Conservation (phyloP, 1,140 invertebrate species). For the Hetaerina americana region DNA sequence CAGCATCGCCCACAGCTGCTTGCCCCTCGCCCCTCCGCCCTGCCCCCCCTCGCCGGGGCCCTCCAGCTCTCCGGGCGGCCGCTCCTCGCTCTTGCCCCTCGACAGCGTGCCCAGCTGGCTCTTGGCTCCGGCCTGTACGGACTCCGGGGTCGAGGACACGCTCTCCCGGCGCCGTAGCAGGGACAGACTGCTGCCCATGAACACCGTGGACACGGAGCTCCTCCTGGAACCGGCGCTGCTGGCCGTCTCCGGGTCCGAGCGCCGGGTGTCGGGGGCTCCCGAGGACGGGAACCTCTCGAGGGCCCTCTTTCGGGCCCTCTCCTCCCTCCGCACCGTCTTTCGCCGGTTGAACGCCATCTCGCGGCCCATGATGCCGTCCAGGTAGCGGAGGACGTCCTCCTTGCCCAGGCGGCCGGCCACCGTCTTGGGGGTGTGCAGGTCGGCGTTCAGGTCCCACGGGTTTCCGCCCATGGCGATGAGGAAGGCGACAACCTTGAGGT, state of each 20-base stretch:
- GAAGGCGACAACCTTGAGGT: not conserved
- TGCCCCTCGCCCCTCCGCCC: not conserved
- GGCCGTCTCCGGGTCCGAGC: not conserved
- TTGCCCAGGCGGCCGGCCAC: not conserved
- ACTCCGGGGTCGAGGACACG: not conserved
- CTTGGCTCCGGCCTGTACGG: too few relatives aligned
- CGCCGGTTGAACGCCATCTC: not conserved
- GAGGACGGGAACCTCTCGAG: not conserved
- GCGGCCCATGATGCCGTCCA: conserved; percentile 1
- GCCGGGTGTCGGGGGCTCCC: not conserved
- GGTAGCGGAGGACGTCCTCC: not conserved
- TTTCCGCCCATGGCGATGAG: not conserved
- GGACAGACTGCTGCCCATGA: not conserved
- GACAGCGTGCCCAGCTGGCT: too few relatives aligned
- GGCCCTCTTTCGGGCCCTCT: not conserved
- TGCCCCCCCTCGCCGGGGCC: too few relatives aligned
- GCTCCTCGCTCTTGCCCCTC: not conserved
- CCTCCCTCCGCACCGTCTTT: not conserved
- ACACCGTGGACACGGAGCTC: not conserved
- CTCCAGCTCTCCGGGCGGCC: not conserved
- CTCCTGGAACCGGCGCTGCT: not conserved
- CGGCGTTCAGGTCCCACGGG: not conserved
- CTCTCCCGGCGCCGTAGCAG: not conserved
- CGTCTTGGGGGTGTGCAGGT: not conserved
- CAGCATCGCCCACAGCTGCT: not conserved